Evolutionary conservation across 1,140 invertebrate genomes (phyloP).

Genomic region (Grapholita molesta): DNA sequence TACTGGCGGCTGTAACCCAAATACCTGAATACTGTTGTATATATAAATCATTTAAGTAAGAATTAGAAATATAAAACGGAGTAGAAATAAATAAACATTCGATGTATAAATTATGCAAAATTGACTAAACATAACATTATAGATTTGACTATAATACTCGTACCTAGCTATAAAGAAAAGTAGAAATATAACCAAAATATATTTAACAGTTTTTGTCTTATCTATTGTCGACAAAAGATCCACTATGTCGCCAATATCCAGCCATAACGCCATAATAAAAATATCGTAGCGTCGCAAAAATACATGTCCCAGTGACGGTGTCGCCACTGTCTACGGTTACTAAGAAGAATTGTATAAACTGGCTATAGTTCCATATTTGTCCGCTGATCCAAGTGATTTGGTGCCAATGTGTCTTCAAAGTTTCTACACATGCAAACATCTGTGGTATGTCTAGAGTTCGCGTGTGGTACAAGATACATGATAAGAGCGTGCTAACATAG

Average conservation of each 20-base stretch:
- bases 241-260: background rate
- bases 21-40: too few relatives aligned
- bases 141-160: too few relatives aligned
- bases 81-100: too few relatives aligned
- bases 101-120: too few relatives aligned
- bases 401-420: background rate
- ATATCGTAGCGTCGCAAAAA: background rate
- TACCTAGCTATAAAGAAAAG: background rate
- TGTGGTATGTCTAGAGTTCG: background rate
- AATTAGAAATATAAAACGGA: too few relatives aligned
- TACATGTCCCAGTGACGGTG: background rate
- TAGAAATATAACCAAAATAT: background rate
- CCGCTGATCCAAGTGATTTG: background rate
- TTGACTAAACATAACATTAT: too few relatives aligned
- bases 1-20: too few relatives aligned
- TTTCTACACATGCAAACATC: slow-evolving; percentile 5
- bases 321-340: background rate
- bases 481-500: background rate
- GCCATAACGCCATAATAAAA: background rate
- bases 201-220: background rate
- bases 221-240: background rate
- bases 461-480: background rate
- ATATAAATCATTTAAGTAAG: too few relatives aligned
- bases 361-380: background rate
- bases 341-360: background rate